Evolutionary conservation across 1,140 invertebrate genomes (phyloP).

Genomic region (Neelides sp.): DNA sequence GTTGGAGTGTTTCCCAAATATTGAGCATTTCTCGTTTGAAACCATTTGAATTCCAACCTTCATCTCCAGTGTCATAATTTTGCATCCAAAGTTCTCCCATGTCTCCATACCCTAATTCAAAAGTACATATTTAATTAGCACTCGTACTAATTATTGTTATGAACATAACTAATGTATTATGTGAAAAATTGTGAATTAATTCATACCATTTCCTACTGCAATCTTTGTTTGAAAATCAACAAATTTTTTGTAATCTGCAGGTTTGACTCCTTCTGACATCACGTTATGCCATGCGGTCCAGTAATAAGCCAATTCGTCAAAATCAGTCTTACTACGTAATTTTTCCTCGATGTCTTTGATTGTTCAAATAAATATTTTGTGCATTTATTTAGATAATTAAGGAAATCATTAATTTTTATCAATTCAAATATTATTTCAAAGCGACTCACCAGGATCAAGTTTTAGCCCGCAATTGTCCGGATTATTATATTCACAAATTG

Average conservation of each 20-base stretch:
- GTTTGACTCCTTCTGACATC: slow-evolving; percentile 32
- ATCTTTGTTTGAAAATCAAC: not conserved
- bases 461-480: slow-evolving; percentile 9
- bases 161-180: not conserved
- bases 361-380: not conserved
- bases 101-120: too few species aligned
- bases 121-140: too few species aligned
- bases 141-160: not conserved
- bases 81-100: too few species aligned
- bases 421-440: too few species aligned
- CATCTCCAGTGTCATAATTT: too few species aligned
- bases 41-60: too few species aligned
- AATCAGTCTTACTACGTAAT: slow-evolving; percentile 35
- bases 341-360: not conserved
- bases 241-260: slow-evolving; percentile 4
- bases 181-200: slow-evolving; percentile 15
- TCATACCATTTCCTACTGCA: slow-evolving; percentile 16
- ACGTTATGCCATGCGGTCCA: slow-evolving; percentile 40
- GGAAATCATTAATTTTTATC: too few species aligned
- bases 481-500: slow-evolving; percentile 24
- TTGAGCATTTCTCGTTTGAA: too few species aligned
- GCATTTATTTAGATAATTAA: too few species aligned
- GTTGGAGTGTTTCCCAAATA: too few species aligned
- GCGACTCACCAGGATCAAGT: slow-evolving; percentile 2
- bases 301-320: slow-evolving; percentile 56